A percentile compares a stretch with the other conserved stretches of the same genome.
These are phyloP conservation scores for Oxygymnocypris stewartii DNA, from an alignment of 2,113 vertebrate genomes.

Conservation along the genomic window DNA sequence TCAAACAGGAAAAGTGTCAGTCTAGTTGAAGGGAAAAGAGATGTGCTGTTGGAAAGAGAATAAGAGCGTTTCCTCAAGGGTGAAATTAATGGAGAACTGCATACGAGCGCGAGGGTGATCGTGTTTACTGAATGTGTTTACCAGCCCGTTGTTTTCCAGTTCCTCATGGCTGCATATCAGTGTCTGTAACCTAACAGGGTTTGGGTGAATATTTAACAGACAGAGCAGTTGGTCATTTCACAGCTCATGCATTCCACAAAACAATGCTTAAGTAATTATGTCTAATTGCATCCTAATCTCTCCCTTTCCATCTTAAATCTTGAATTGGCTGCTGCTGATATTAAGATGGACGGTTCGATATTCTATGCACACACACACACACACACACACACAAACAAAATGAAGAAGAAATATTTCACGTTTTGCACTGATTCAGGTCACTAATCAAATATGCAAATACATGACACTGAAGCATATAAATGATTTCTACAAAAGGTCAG, in stretches of 20 bases:
- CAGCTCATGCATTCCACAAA: constrained; percentile 68
- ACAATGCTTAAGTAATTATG: constrained; percentile 76
- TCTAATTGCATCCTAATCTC: constrained; percentile 71
- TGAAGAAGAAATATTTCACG: background rate
- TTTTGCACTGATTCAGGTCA: background rate
- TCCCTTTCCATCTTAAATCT: constrained; percentile 68
- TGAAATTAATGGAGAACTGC: constrained; percentile 37
- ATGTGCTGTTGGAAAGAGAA: constrained; percentile 20
- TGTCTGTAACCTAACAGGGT: constrained; percentile 5
- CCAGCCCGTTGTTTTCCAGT: background rate
- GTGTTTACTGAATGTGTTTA: constrained; percentile 27
- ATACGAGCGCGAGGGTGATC: background rate
- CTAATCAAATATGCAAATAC: background rate
- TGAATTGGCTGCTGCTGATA: constrained; percentile 70
- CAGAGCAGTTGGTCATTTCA: constrained; percentile 73
- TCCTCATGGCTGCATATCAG: constrained; percentile 6
- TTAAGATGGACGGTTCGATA: constrained; percentile 13
- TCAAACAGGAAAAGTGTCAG: constrained; percentile 7
- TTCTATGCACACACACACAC: background rate
- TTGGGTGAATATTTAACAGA: constrained; percentile 33
- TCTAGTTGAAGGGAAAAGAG: constrained; percentile 6
- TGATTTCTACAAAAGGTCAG: background rate
- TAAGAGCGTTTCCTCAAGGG: constrained; percentile 14
- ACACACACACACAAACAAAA: no score
- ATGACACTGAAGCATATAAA: background rate